phyloP scores from a whole-genome alignment of 2,797 vertebrate species.

The Sebastes glaucus region DNA sequence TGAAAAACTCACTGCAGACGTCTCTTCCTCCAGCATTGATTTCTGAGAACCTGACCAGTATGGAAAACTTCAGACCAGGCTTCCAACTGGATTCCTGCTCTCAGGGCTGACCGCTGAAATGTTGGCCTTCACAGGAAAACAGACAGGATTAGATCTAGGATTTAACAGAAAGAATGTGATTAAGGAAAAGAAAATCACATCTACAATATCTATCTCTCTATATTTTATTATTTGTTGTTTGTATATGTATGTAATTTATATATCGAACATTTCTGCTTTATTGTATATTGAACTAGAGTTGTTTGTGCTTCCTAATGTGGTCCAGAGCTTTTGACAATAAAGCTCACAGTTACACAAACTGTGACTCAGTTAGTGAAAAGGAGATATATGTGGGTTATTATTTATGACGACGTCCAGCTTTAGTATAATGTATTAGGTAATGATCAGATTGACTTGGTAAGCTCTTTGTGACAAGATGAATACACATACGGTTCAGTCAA shows the following conservation, averaged over 20 bases:
- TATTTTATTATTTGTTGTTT: background rate
- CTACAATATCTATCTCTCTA: background rate
- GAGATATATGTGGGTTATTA: background rate
- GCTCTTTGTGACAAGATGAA: background rate
- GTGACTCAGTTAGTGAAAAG: background rate
- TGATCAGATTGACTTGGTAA: background rate
- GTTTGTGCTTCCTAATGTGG: background rate
- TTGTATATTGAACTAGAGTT: too few relatives aligned
- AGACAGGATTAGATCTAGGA: background rate
- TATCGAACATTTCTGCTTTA: background rate
- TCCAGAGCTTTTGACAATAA: background rate
- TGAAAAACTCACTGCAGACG: constrained; percentile 18
- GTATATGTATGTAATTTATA: too few relatives aligned
- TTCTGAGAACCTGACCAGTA: constrained; percentile 16
- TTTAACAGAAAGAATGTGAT: constrained; percentile 2
- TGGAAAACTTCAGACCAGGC: constrained; percentile 24
- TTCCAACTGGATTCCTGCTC: constrained; percentile 8
- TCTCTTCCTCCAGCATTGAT: background rate
- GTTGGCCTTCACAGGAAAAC: constrained; percentile 7
- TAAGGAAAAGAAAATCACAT: background rate
- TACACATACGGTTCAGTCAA: background rate
- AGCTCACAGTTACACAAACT: background rate
- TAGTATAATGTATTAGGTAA: too few relatives aligned
- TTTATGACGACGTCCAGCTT: background rate
- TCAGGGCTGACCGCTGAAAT: constrained; percentile 6